A percentile compares a stretch with the other conserved stretches of the same genome.
These are phyloP conservation scores for Ridgeia piscesae DNA, from an alignment of 1,140 invertebrate species.

Conservation along the genomic window DNA sequence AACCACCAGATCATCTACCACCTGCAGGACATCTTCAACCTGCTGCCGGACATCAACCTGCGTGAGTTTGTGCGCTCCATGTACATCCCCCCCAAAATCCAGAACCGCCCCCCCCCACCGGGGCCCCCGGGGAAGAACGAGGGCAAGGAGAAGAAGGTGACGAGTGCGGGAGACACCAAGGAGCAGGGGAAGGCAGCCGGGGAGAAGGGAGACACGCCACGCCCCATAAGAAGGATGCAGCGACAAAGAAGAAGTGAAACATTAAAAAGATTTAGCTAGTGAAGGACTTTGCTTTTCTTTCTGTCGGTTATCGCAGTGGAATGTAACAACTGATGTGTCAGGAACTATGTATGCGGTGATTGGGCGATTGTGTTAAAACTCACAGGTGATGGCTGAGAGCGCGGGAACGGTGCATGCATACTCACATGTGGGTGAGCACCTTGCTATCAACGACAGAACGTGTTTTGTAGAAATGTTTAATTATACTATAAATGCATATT, in stretches of 20 bases:
- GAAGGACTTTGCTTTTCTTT: not conserved
- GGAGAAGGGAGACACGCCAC: not conserved
- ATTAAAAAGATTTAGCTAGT: not conserved
- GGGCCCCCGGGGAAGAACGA: slow-evolving; percentile 66
- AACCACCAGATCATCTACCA: slow-evolving; percentile 92
- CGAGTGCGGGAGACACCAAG: slow-evolving; percentile 45
- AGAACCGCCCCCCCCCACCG: slow-evolving; percentile 52
- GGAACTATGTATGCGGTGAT: not conserved
- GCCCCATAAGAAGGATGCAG: not conserved
- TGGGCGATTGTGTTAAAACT: not conserved
- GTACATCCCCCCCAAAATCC: slow-evolving; percentile 94
- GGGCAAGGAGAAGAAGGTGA: slow-evolving; percentile 67
- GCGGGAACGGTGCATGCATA: not conserved
- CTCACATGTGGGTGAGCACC: not conserved
- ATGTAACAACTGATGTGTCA: not conserved
- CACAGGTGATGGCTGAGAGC: not conserved
- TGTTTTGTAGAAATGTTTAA: not conserved
- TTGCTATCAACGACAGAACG: not conserved
- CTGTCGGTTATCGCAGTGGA: not conserved
- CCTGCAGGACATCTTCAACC: slow-evolving; percentile 97
- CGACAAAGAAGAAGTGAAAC: not conserved
- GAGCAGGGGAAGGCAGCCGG: slow-evolving; percentile 42
- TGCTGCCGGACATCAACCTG: slow-evolving; percentile 93
- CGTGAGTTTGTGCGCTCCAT: slow-evolving; percentile 92
- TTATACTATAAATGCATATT: not conserved